phyloP scores from a whole-genome alignment of 2,888 invertebrate species.

The Ypsolopha sequella region DNA sequence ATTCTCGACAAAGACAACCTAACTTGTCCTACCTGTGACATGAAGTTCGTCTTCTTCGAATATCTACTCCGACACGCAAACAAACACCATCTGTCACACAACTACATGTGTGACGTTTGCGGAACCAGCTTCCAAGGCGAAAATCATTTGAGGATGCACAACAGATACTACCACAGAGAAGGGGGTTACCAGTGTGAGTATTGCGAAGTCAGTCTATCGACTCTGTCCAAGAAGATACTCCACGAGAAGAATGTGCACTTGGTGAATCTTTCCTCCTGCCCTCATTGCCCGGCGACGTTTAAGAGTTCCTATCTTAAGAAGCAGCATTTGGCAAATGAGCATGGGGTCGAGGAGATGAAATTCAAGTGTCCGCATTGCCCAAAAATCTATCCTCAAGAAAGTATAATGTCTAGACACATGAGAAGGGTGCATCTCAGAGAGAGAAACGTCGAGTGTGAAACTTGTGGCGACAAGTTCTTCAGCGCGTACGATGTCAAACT shows the following conservation, averaged over 20 bases:
- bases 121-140: constrained; percentile 62
- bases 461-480: constrained; percentile 58
- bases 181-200: constrained; percentile 53
- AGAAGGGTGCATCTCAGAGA: constrained; percentile 67
- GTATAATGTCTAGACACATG: constrained; percentile 72
- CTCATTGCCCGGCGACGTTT: constrained; percentile 53
- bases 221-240: constrained; percentile 50
- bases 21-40: constrained; percentile 50
- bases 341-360: constrained; percentile 53
- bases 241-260: constrained; percentile 58
- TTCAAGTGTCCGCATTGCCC: constrained; percentile 61
- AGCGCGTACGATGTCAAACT: constrained; percentile 53
- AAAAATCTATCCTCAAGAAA: constrained; percentile 61
- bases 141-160: constrained; percentile 59
- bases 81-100: constrained; percentile 54
- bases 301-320: constrained; percentile 58
- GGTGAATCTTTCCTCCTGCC: constrained; percentile 45
- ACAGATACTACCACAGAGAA: constrained; percentile 54
- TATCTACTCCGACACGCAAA: constrained; percentile 54
- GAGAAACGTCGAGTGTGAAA: constrained; percentile 55
- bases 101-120: constrained; percentile 59
- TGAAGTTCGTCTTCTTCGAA: constrained; percentile 57
- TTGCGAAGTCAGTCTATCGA: constrained; percentile 60
- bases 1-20: constrained; percentile 49
- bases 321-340: constrained; percentile 50